A percentile compares a stretch with the other conserved stretches of the same genome.
Conservation (phyloP, 2,888 invertebrate species). For the Coronaproctus castanopsis region DNA sequence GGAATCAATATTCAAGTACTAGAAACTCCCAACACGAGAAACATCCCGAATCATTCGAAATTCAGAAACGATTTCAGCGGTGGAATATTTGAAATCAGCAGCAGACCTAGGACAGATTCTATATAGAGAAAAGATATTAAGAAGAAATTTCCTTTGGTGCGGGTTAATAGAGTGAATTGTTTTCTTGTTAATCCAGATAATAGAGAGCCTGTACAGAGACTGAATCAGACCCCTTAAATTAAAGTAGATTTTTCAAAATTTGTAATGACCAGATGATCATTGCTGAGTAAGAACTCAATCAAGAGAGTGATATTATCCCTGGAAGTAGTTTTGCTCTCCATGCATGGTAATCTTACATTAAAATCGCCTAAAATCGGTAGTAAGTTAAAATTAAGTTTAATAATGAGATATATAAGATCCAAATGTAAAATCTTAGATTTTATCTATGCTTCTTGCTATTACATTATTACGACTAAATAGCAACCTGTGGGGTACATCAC, state of each 20-base stretch:
- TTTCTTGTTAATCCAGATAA: background rate
- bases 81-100: too few relatives aligned
- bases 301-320: background rate
- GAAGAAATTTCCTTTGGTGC: background rate
- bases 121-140: background rate
- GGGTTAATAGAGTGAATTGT: background rate
- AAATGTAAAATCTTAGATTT: background rate
- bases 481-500: background rate
- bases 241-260: background rate
- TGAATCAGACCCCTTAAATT: too few relatives aligned
- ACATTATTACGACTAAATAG: background rate
- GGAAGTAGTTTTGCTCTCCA: background rate
- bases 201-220: too few relatives aligned
- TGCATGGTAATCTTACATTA: background rate
- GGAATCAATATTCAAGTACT: too few relatives aligned
- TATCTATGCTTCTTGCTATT: background rate
- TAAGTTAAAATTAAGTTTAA: background rate
- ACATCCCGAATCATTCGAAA: too few relatives aligned
- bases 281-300: background rate
- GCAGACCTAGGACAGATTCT: background rate
- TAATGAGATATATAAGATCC: background rate
- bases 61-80: too few relatives aligned
- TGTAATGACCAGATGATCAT: background rate
- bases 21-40: too few relatives aligned
- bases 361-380: background rate